Conservation (phyloP, 2,113 vertebrate species). For the Pluvialis apricaria region DNA sequence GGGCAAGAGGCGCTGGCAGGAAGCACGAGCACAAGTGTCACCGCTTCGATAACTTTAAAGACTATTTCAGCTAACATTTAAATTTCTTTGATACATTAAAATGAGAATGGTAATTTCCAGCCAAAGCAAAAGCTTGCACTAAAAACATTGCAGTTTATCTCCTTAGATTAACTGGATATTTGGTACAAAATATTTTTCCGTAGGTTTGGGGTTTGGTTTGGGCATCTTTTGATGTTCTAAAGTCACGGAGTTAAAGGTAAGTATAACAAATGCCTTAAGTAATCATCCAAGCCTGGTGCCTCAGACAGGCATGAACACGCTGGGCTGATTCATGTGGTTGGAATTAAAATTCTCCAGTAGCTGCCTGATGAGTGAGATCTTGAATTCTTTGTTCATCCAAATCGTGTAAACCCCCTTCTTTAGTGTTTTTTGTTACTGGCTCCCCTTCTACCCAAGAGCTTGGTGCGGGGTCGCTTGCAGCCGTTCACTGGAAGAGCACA, state of each 20-base stretch:
- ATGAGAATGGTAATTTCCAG: neutral
- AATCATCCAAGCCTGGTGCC: neutral
- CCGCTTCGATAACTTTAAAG: neutral
- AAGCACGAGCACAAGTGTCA: neutral
- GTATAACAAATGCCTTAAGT: neutral
- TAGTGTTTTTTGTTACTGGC: neutral
- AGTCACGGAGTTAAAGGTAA: neutral
- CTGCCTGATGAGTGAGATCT: neutral
- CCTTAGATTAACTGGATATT: neutral
- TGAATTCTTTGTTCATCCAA: neutral
- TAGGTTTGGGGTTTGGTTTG: neutral
- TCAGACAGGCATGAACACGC: neutral
- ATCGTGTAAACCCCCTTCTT: neutral
- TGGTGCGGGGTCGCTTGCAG: neutral
- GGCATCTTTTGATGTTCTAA: neutral
- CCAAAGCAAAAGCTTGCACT: neutral
- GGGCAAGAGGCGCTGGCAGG: neutral
- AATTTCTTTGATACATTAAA: neutral
- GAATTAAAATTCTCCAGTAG: neutral
- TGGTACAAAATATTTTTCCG: neutral
- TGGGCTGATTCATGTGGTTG: neutral
- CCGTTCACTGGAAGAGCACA: fast-evolving
- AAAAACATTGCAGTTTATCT: neutral
- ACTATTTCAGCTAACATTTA: neutral
- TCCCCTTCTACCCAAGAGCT: neutral